Base-by-base conservation (phyloP, 2,797 vertebrate genomes). In the Taenioides sp. region DNA sequence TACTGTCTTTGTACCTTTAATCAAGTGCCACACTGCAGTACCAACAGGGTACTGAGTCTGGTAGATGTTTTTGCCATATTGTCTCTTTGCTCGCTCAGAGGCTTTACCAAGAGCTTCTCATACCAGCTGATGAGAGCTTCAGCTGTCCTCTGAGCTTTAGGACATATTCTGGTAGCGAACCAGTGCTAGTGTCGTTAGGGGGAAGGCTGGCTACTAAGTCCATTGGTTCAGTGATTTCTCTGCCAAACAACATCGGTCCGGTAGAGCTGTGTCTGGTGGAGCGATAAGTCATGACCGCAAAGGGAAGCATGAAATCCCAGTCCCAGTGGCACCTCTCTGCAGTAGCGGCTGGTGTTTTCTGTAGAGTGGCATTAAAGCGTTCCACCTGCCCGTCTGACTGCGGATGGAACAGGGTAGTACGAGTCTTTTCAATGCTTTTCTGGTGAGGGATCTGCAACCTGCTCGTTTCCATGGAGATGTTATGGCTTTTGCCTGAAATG, bases 341-440 rank as follows among this genome's bases (percentile, higher is more conserved):
- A 1, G 79, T 76, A 1, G 75, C 57, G 2, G 67, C 71, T 4
- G 72, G 9, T 2, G 47, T 72, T 2, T 72, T 81, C n/a, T 77
- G 69, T 0, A 77, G 65, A 31, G 28, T 78, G 40, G 63, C 67
- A 12, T 78, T 75, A 18, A 81, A 78, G 10, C n/a, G 16, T 1
- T 73, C 70, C 1, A 73, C 70, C 12, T 70, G 62, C 0, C 70
- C 54, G 1, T 73, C 67, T 0, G 49, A 80, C 34, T 80, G 76
- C 0, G 61, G 74, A 0, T 55, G 31, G 16, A 84, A 79, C 1
- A 71, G 76, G 0, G 72, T 78, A 0, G 73, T 83, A 0, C 27
- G 37, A 7, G 69, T 83, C 12, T 84, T 86, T 0, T 80, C 68
- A 1, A 84, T 80, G 25, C 25, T n/a, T n/a, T n/a, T n/a, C n/a